These are phyloP conservation scores for Heterohyrax brucei DNA, from an alignment of 2,797 vertebrate genomes.

Conservation along the genomic window DNA sequence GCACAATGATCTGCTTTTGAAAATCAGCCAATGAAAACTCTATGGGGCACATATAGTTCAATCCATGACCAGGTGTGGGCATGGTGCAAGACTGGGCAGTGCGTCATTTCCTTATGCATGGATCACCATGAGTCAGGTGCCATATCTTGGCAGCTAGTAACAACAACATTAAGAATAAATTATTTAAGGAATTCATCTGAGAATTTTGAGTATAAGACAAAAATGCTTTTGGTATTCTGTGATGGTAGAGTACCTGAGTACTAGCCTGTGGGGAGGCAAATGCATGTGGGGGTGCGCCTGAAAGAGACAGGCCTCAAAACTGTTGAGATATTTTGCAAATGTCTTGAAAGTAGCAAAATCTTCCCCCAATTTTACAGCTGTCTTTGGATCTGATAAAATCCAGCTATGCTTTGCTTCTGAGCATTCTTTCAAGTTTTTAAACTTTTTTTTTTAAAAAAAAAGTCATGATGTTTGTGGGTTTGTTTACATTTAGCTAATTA, in stretches of 20 bases:
- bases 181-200: neutral
- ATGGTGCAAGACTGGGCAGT: neutral
- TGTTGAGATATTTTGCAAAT: constrained; percentile 13
- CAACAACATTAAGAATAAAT: neutral
- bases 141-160: neutral
- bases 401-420: constrained; percentile 56
- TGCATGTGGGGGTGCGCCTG: neutral
- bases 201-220: neutral
- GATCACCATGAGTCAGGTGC: neutral
- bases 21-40: neutral
- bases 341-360: constrained; percentile 6
- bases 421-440: constrained; percentile 55
- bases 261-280: neutral
- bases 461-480: constrained; percentile 44
- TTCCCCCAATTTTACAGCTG: constrained; percentile 29
- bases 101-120: neutral
- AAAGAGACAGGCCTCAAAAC: constrained; percentile 48
- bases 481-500: constrained; percentile 57
- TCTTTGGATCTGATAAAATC: constrained; percentile 44
- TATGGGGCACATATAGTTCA: neutral
- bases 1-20: neutral
- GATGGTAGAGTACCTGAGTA: too few relatives aligned
- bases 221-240: neutral
- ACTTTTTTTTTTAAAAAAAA: constrained; percentile 72
- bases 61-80: neutral